These are phyloP conservation scores for Hydrophis major DNA, from an alignment of 2,797 vertebrate genomes.

Conservation along the genomic window DNA sequence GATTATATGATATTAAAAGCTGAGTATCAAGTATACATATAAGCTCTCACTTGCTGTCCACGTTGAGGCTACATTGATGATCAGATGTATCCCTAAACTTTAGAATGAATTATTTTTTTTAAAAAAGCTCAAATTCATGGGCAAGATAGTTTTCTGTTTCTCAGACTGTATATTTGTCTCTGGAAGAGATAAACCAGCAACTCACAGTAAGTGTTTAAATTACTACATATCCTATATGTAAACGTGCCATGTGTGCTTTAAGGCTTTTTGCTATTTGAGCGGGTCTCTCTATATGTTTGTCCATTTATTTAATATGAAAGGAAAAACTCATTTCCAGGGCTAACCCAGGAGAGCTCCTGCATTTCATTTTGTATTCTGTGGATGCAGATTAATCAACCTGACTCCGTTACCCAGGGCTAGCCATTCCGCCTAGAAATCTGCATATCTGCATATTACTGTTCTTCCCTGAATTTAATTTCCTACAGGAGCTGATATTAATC, in stretches of 20 bases:
- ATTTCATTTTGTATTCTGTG: conserved; percentile 87
- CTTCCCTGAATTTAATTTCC: conserved; percentile 92
- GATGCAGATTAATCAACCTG: conserved; percentile 87
- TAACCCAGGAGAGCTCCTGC: conserved; percentile 74
- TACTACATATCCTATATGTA: conserved; percentile 48
- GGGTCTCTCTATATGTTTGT: conserved; percentile 46
- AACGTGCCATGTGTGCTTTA: conserved; percentile 45
- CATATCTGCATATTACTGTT: conserved; percentile 86
- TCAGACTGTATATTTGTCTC: neutral
- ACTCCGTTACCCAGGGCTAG: conserved; percentile 77
- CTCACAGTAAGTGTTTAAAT: conserved; percentile 51
- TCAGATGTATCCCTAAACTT: neutral
- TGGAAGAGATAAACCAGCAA: neutral
- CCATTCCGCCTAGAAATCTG: conserved; percentile 84
- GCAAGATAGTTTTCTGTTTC: conserved; percentile 16
- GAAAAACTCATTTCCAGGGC: conserved; percentile 77
- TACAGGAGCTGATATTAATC: conserved; percentile 97
- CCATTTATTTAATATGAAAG: conserved; percentile 65
- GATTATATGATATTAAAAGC: conserved; percentile 25
- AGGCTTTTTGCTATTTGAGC: conserved; percentile 52
- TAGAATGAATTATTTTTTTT: conserved; percentile 5
- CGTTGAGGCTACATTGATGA: neutral
- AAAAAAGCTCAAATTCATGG: no score
- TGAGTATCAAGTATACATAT: neutral
- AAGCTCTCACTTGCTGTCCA: neutral